Percentiles rank a stretch among this genome's conserved stretches.
phyloP scores from a whole-genome alignment of 2,113 vertebrate genomes.

The Gadus macrocephalus region DNA sequence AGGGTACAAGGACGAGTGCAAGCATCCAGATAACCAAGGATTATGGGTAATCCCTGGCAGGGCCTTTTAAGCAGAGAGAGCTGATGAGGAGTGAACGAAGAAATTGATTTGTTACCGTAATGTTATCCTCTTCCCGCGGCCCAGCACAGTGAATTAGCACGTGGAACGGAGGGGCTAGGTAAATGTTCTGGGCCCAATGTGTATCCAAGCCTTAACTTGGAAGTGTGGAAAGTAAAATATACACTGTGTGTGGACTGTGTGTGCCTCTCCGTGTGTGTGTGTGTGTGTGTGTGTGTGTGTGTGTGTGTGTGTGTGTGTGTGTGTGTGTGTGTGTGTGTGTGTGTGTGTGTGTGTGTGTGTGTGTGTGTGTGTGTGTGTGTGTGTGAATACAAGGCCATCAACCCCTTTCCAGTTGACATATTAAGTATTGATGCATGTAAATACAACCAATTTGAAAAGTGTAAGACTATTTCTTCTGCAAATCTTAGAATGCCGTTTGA shows the following conservation, averaged over 20 bases:
- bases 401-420: too few relatives aligned
- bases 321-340: not conserved
- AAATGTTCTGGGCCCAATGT: conserved; percentile 7
- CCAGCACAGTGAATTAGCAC: conserved; percentile 27
- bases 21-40: conserved; percentile 36
- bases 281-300: not conserved
- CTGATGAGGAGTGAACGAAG: conserved; percentile 24
- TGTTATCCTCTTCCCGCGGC: conserved; percentile 24
- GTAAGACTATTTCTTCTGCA: too few relatives aligned
- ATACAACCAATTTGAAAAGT: too few relatives aligned
- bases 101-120: conserved; percentile 52
- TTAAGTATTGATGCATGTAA: too few relatives aligned
- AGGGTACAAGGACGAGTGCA: conserved; percentile 23
- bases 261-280: not conserved
- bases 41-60: conserved; percentile 43
- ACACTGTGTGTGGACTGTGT: not conserved
- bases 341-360: not conserved
- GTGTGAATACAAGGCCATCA: too few relatives aligned
- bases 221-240: conserved; percentile 8
- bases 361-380: not conserved
- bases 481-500: too few relatives aligned
- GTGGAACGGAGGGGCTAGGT: conserved; percentile 16
- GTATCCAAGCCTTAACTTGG: conserved; percentile 23
- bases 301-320: not conserved
- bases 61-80: conserved; percentile 32